Evolutionary conservation across 2,888 invertebrate genomes (phyloP).

Genomic region (Bombylius discolor): DNA sequence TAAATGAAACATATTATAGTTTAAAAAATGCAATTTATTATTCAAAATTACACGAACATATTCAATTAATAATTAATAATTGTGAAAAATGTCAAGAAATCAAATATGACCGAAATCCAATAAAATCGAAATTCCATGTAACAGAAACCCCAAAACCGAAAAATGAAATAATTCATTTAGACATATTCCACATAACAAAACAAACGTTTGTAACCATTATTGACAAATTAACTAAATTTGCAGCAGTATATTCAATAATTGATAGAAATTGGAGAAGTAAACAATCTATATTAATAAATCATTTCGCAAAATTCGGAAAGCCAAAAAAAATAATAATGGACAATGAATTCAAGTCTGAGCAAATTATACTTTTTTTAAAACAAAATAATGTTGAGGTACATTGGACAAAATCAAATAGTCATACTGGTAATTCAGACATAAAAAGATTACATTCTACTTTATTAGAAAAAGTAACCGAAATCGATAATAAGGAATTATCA

Average conservation of each 20-base stretch:
- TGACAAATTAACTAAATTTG: conserved; percentile 13
- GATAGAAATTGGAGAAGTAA: conserved; percentile 13
- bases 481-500: conserved; percentile 8
- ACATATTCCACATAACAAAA: conserved; percentile 9
- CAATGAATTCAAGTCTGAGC: conserved; percentile 12
- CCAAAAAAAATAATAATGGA: conserved; percentile 10
- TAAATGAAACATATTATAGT: conserved; percentile 7
- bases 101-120: conserved; percentile 12
- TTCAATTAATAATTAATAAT: conserved; percentile 9
- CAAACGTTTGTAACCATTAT: conserved; percentile 11
- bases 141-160: conserved; percentile 10
- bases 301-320: conserved; percentile 11
- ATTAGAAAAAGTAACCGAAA: conserved; percentile 12
- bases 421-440: conserved; percentile 10
- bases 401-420: conserved; percentile 9
- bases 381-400: conserved; percentile 8
- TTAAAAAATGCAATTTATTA: conserved; percentile 11
- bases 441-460: conserved; percentile 14
- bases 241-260: conserved; percentile 10
- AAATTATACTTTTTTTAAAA: conserved; percentile 6
- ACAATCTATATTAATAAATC: conserved; percentile 5
- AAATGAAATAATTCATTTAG: conserved; percentile 11
- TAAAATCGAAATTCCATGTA: conserved; percentile 7
- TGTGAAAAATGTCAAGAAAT: conserved; percentile 6
- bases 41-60: conserved; percentile 9